These are phyloP conservation scores for Ascaphus truei DNA, from an alignment of 2,113 vertebrate genomes.

Conservation along the genomic window DNA sequence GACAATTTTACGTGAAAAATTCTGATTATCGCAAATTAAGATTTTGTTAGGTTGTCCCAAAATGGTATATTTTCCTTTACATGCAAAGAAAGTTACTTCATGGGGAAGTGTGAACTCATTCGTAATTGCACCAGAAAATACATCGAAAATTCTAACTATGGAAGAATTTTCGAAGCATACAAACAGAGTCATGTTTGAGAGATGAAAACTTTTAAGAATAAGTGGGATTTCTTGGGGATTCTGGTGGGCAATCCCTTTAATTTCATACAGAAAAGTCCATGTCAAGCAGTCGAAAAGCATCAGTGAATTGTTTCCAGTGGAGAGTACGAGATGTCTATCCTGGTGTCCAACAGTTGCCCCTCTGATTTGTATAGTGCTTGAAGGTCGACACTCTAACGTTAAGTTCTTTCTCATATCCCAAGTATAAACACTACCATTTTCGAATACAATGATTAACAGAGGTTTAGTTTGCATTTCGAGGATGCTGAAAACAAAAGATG, in stretches of 20 bases:
- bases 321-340: slow-evolving; percentile 52
- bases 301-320: slow-evolving; percentile 47
- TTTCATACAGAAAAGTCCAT: slow-evolving; percentile 43
- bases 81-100: slow-evolving; percentile 54
- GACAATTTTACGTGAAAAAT: slow-evolving; percentile 24
- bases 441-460: slow-evolving; percentile 42
- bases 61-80: slow-evolving; percentile 46
- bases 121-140: slow-evolving; percentile 32
- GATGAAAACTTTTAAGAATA: slow-evolving; percentile 43
- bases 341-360: slow-evolving; percentile 45
- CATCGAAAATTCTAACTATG: slow-evolving; percentile 47
- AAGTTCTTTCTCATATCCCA: slow-evolving; percentile 45
- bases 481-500: slow-evolving; percentile 38
- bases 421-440: slow-evolving; percentile 56
- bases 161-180: slow-evolving; percentile 53
- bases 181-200: slow-evolving; percentile 39
- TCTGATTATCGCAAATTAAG: slow-evolving; percentile 53
- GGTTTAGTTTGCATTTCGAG: slow-evolving; percentile 42
- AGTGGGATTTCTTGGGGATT: not conserved
- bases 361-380: slow-evolving; percentile 44
- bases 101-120: slow-evolving; percentile 48
- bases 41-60: slow-evolving; percentile 61
- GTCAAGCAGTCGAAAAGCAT: slow-evolving; percentile 51
- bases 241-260: slow-evolving; percentile 33
- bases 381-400: slow-evolving; percentile 40